Conservation (phyloP, 2,797 vertebrate species). For the Chaetophractus vellerosus region DNA sequence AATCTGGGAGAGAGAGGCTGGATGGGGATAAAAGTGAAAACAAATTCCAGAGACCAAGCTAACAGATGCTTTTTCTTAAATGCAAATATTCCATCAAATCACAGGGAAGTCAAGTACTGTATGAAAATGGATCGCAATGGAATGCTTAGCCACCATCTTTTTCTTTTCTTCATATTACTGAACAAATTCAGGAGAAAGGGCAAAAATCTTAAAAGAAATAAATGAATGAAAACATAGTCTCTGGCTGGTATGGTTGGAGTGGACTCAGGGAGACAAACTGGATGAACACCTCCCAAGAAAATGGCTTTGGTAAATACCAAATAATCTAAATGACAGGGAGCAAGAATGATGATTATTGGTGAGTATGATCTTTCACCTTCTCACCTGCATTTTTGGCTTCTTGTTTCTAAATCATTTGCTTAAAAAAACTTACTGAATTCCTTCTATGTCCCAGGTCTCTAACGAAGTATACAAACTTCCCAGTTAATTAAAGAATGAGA, state of each 20-base stretch:
- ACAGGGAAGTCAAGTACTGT: not conserved
- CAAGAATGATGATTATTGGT: not conserved
- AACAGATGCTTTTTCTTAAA: slow-evolving; percentile 71
- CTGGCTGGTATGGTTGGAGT: slow-evolving; percentile 9
- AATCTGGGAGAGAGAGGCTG: slow-evolving; percentile 62
- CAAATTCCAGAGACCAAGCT: slow-evolving; percentile 72
- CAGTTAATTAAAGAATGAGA: slow-evolving; percentile 26
- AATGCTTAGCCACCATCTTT: not conserved
- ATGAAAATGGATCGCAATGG: not conserved
- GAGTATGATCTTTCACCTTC: not conserved
- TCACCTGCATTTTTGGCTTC: not conserved
- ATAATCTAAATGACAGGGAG: not conserved
- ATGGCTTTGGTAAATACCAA: slow-evolving; percentile 23
- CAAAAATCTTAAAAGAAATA: slow-evolving; percentile 46
- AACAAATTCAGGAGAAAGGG: slow-evolving; percentile 1
- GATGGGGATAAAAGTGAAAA: slow-evolving; percentile 66
- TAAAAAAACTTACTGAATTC: not conserved
- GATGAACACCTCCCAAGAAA: slow-evolving; percentile 16
- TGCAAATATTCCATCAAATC: slow-evolving; percentile 49
- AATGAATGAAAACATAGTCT: slow-evolving; percentile 63
- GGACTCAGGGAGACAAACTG: slow-evolving; percentile 35
- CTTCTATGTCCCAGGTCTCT: not conserved
- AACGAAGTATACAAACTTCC: slow-evolving; percentile 10
- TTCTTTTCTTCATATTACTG: not conserved
- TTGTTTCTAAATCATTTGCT: slow-evolving; percentile 26